phyloP scores from a whole-genome alignment of 2,113 vertebrate genomes.

The Junco hyemalis region DNA sequence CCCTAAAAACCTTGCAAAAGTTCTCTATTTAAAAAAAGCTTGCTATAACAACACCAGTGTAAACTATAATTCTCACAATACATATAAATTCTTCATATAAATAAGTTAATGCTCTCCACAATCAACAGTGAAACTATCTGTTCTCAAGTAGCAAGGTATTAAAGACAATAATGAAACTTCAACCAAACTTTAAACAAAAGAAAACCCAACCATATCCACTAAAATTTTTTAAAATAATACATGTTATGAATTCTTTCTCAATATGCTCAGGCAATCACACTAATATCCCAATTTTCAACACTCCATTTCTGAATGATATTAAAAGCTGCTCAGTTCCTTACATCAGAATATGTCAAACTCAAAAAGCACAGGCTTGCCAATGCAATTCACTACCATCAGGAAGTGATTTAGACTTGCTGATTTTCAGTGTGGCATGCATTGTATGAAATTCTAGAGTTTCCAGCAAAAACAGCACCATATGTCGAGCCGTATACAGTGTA shows the following conservation, averaged over 20 bases:
- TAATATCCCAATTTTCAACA: not conserved
- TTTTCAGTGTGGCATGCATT: not conserved
- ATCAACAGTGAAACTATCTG: not conserved
- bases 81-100: not conserved
- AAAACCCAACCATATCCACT: not conserved
- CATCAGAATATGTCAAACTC: not conserved
- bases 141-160: not conserved
- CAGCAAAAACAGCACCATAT: not conserved
- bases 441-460: not conserved
- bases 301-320: not conserved
- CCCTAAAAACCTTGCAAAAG: not conserved
- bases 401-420: not conserved
- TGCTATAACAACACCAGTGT: not conserved
- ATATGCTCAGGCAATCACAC: not conserved
- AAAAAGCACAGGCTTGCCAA: not conserved
- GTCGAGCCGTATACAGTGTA: accelerated
- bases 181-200: not conserved
- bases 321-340: not conserved
- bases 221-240: not conserved
- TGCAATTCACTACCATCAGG: not conserved
- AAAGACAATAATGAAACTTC: not conserved
- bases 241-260: not conserved
- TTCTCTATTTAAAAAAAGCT: not conserved
- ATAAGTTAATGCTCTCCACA: not conserved
- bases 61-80: not conserved